Conservation (phyloP, 2,113 vertebrate genomes). For the Bolborhynchus lineola region DNA sequence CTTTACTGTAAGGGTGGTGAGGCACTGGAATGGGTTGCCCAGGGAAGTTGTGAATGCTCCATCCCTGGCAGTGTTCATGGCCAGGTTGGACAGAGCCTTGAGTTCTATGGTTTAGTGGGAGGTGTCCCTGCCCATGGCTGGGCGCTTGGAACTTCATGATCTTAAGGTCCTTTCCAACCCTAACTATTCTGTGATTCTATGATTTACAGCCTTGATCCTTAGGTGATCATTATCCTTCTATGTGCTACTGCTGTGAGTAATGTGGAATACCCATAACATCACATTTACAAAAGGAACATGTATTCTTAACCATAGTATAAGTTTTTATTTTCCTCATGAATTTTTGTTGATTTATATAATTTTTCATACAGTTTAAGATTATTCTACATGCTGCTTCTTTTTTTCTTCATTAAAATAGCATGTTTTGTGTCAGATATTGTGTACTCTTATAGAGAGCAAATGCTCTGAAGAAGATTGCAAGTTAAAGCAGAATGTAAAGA, state of each 20-base stretch:
- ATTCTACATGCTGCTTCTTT: neutral
- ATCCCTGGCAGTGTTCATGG: no score
- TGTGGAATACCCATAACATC: neutral
- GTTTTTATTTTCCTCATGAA: neutral
- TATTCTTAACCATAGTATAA: neutral
- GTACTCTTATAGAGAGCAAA: neutral
- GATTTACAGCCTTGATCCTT: neutral
- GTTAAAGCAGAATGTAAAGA: neutral
- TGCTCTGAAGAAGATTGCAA: neutral
- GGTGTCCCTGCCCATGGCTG: no score
- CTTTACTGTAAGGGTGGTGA: no score
- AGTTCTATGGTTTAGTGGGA: no score
- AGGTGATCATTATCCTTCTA: neutral
- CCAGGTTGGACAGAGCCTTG: no score
- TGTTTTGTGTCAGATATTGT: neutral
- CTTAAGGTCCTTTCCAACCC: no score
- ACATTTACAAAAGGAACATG: neutral
- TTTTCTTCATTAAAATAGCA: neutral
- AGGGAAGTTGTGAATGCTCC: no score
- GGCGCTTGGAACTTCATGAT: no score
- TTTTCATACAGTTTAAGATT: neutral
- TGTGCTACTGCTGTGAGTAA: accelerated
- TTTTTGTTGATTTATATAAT: neutral
- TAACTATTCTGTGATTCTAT: no score
- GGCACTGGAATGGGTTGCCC: no score